Base-by-base conservation (phyloP, 1,140 invertebrate species). In the Drosophila prosaltans region DNA sequence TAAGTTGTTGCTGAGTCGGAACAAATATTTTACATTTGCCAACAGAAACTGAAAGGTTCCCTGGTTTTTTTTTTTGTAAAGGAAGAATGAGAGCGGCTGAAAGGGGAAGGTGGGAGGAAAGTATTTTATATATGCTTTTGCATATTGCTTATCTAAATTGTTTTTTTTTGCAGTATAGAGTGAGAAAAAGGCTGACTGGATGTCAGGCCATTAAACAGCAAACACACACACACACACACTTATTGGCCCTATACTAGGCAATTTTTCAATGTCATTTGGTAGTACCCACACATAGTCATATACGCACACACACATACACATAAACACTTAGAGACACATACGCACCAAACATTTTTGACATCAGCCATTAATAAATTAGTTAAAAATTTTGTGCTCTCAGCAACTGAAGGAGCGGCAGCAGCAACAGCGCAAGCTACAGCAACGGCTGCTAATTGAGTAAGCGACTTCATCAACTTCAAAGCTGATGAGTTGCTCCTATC, bases 301-400 rank as follows among this genome's bases (percentile, higher is more conserved):
- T 21, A 51, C 3, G 6, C 32, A 36, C 32, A 36, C 6, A 36
- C 32, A 30, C 28, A 30, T 4, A 30, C 28, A 30, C 28, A 30
- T 3, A 36, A 0, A 36, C 32, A 36, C 32, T 36, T 36, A 6
- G 32, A 36, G 3, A 51, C 45, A 51, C 45, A 51, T 24, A 51
- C 45, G 45, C 45, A 51, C 21, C 45, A 51, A 51, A 51, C 45
- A 51, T 51, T 66, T 85, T 80, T 83, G 83, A 89, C 84, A 80
- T 88, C 67, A 69, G 65, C 83, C 84, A 88, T 88, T 80, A 88
- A 88, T 88, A 80, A 88, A 88, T 88, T 88, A 88, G 80, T 72
- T 24, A 69, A 51, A 51, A 51, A 51, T 51, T 24, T 51, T 51
- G 45, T 51, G 32, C 6, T 39, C 10, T 59, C 30, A 24, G 45